These are phyloP conservation scores for Hippocampus guttulatus DNA, from an alignment of 2,113 vertebrate genomes.

Conservation along the genomic window DNA sequence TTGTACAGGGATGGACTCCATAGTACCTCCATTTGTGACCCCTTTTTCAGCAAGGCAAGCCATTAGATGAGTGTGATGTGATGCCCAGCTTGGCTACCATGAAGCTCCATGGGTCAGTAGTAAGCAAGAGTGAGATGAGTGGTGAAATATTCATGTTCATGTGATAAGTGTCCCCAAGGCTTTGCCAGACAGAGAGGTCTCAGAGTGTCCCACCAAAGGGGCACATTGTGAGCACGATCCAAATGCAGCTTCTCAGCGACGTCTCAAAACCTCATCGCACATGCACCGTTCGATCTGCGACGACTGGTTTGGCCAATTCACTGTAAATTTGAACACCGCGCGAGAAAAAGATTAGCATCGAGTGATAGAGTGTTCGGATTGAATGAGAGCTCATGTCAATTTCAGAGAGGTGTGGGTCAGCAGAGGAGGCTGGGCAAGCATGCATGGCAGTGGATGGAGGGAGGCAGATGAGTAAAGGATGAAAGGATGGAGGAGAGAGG, in stretches of 20 bases:
- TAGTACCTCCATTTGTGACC: not conserved
- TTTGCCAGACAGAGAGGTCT: conserved; percentile 30
- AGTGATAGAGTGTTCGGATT: conserved; percentile 12
- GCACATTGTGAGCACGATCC: conserved; percentile 4
- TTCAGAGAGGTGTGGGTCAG: conserved; percentile 63
- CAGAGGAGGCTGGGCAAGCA: conserved; percentile 46
- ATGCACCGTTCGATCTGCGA: not conserved
- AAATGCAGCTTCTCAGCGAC: conserved; percentile 24
- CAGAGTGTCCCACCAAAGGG: conserved; percentile 18
- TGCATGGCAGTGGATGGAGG: conserved; percentile 14
- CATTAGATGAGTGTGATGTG: conserved; percentile 43
- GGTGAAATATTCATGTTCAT: conserved; percentile 62
- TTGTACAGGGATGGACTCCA: not conserved
- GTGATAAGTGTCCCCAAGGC: conserved; percentile 32
- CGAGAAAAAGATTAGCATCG: conserved; percentile 19
- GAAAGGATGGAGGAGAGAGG: conserved; percentile 16
- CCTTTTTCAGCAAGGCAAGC: not conserved
- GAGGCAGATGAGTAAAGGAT: conserved; percentile 5
- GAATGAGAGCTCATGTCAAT: conserved; percentile 54
- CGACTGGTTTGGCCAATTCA: conserved; percentile 31
- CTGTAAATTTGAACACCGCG: conserved; percentile 30
- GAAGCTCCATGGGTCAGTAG: conserved; percentile 47
- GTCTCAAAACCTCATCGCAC: conserved; percentile 25
- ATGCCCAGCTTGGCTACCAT: conserved; percentile 38
- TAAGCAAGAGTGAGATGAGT: conserved; percentile 26